phyloP scores from a whole-genome alignment of 2,113 vertebrate species.

The Etheostoma cragini region DNA sequence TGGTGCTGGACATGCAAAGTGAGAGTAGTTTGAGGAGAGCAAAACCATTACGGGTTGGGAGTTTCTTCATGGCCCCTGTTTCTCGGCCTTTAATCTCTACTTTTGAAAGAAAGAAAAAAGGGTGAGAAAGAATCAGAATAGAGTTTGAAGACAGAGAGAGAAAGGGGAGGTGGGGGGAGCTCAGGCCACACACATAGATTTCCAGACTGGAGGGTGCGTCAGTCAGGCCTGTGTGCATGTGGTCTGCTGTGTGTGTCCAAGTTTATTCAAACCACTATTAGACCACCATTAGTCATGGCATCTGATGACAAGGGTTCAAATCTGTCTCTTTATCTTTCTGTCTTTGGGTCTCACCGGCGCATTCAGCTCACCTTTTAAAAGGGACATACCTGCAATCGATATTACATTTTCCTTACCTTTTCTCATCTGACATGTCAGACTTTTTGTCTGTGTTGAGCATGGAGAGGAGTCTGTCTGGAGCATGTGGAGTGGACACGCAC shows the following conservation, averaged over 20 bases:
- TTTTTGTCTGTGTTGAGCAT: too few relatives aligned
- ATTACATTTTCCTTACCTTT: too few relatives aligned
- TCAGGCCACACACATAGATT: constrained; percentile 77
- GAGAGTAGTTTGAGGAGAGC: constrained; percentile 23
- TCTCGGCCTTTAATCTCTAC: constrained; percentile 38
- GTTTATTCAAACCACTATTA: constrained; percentile 70
- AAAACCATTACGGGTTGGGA: constrained; percentile 36
- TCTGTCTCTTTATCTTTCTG: background rate
- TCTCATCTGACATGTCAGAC: too few relatives aligned
- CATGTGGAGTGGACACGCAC: constrained; percentile 31
- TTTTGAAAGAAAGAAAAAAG: constrained; percentile 34
- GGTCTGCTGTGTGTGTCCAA: constrained; percentile 69
- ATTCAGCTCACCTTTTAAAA: constrained; percentile 35
- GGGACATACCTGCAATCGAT: background rate
- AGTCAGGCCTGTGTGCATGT: constrained; percentile 69
- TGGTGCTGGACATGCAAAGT: constrained; percentile 14
- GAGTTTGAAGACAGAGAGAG: constrained; percentile 1
- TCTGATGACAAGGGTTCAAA: constrained; percentile 54
- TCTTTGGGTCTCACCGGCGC: constrained; percentile 25
- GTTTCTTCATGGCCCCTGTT: constrained; percentile 27
- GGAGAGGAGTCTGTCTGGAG: too few relatives aligned
- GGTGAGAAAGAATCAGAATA: constrained; percentile 27
- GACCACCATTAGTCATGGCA: constrained; percentile 65
- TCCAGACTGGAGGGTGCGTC: constrained; percentile 66
- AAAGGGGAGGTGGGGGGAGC: background rate